A percentile compares a stretch with the other conserved stretches of the same genome.
Evolutionary conservation across 1,140 invertebrate species (phyloP).

Genomic region (Tyrophagus putrescentiae): DNA sequence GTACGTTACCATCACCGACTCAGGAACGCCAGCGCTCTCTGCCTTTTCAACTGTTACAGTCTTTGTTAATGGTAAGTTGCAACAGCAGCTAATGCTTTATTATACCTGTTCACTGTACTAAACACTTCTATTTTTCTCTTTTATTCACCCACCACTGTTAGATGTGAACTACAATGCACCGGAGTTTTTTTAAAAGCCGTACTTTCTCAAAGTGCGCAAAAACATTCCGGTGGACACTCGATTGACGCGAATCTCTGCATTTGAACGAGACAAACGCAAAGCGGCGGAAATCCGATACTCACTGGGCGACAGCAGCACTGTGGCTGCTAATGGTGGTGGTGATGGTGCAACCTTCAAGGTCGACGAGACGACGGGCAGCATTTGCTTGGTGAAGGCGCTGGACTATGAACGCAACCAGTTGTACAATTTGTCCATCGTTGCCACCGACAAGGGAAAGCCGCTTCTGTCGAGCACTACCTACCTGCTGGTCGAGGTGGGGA

Average conservation of each 20-base stretch:
- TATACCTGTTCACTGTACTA: slow-evolving; percentile 27
- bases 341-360: slow-evolving; percentile 75
- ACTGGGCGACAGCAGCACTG: slow-evolving; percentile 62
- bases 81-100: no score
- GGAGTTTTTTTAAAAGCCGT: slow-evolving; percentile 44
- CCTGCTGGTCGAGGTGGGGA: slow-evolving; percentile 27
- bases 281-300: slow-evolving; percentile 55
- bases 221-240: slow-evolving; percentile 74
- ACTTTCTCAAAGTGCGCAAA: slow-evolving; percentile 66
- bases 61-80: slow-evolving; percentile 51
- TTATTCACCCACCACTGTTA: slow-evolving; percentile 55
- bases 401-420: slow-evolving; percentile 26
- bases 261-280: slow-evolving; percentile 65
- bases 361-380: slow-evolving; percentile 64
- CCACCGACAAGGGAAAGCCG: slow-evolving; percentile 26
- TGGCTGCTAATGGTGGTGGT: no score
- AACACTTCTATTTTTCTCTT: slow-evolving; percentile 46
- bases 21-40: slow-evolving; percentile 70
- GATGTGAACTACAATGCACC: slow-evolving; percentile 87
- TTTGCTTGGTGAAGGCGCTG: slow-evolving; percentile 65
- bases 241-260: slow-evolving; percentile 64
- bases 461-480: slow-evolving; percentile 18
- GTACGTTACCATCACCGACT: slow-evolving; percentile 43
- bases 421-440: slow-evolving; percentile 27
- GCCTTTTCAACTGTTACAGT: slow-evolving; percentile 73